phyloP scores from a whole-genome alignment of 2,888 invertebrate genomes.

The Melieria omissa region DNA sequence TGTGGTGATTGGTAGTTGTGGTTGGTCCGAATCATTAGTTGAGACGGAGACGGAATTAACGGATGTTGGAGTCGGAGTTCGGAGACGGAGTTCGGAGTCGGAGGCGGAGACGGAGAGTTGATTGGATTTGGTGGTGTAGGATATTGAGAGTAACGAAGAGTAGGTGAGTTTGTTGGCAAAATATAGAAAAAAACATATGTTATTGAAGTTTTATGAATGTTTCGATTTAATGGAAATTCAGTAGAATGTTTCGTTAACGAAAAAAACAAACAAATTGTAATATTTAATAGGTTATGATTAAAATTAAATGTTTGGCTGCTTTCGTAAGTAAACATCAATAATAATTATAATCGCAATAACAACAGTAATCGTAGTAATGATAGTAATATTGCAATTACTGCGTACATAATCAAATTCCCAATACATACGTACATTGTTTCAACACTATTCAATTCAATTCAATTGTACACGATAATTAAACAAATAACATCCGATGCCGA shows the following conservation, averaged over 20 bases:
- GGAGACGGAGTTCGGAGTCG: neutral
- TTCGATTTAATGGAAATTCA: constrained; percentile 23
- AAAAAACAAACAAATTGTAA: constrained; percentile 29
- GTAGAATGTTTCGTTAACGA: constrained; percentile 3
- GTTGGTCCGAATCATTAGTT: constrained; percentile 20
- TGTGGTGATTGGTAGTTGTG: too few species aligned
- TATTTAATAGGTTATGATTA: constrained; percentile 27
- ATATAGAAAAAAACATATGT: constrained; percentile 30
- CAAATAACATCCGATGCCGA: too few species aligned
- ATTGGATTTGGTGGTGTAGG: constrained; percentile 25
- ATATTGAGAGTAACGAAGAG: constrained; percentile 13
- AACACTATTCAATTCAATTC: constrained; percentile 16
- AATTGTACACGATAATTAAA: neutral
- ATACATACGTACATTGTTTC: constrained; percentile 20
- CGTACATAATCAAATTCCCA: constrained; percentile 26
- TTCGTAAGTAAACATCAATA: constrained; percentile 8
- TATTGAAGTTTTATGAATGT: constrained; percentile 24
- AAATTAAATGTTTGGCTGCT: constrained; percentile 14
- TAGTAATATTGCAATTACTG: constrained; percentile 42
- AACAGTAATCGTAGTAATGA: constrained; percentile 18
- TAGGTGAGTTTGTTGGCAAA: constrained; percentile 21
- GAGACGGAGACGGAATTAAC: constrained; percentile 30
- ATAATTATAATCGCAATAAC: constrained; percentile 11
- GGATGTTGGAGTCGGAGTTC: constrained; percentile 13
- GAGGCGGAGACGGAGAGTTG: constrained; percentile 13